These are phyloP conservation scores for Neoaliturus tenellus DNA, from an alignment of 2,888 invertebrate genomes.

Conservation along the genomic window DNA sequence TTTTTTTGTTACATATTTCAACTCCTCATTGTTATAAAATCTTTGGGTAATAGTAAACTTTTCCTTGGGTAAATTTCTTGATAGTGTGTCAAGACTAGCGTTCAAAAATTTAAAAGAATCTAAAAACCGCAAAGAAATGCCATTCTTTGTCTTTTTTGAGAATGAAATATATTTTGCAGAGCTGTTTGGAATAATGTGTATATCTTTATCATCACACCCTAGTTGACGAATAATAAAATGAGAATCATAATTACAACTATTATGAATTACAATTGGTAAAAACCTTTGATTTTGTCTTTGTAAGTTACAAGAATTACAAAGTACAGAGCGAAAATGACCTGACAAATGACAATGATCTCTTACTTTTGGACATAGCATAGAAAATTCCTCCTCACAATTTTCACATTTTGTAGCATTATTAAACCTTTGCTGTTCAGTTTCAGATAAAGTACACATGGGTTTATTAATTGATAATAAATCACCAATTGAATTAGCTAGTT, in stretches of 20 bases:
- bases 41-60: constrained; percentile 43
- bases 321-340: neutral
- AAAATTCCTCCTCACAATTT: neutral
- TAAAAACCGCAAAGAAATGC: constrained; percentile 25
- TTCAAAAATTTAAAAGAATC: constrained; percentile 31
- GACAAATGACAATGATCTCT: constrained; percentile 39
- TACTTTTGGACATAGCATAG: neutral
- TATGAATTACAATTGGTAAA: constrained; percentile 6
- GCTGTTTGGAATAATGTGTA: constrained; percentile 35
- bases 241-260: constrained; percentile 8
- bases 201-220: constrained; percentile 3
- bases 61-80: neutral
- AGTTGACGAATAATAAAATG: constrained; percentile 30
- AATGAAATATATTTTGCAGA: constrained; percentile 46
- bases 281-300: constrained; percentile 7
- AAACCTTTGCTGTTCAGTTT: neutral
- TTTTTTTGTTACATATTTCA: constrained; percentile 54
- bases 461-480: neutral
- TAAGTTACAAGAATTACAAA: constrained; percentile 27
- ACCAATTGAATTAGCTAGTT: neutral
- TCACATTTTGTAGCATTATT: constrained; percentile 6
- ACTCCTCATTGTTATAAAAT: constrained; percentile 39
- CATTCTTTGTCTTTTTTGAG: neutral
- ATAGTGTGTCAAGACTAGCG: constrained; percentile 23
- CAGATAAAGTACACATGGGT: constrained; percentile 1